Conservation (phyloP, 2,888 invertebrate species). For the Chrysotoxum bicinctum region DNA sequence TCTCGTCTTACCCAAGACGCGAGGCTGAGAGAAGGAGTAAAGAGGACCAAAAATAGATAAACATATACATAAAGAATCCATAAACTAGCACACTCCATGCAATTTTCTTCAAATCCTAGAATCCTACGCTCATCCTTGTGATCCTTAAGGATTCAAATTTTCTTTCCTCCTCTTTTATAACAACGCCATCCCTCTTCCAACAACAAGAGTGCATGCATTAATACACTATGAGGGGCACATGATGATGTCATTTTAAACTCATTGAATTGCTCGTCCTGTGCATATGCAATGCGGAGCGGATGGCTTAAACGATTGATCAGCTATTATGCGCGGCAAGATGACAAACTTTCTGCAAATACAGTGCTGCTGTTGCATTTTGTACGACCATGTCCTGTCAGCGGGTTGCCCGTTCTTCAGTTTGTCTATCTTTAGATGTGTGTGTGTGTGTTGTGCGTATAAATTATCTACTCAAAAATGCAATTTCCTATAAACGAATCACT, state of each 20-base stretch:
- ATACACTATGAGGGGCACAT: conserved; percentile 35
- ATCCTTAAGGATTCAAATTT: conserved; percentile 63
- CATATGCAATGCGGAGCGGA: conserved; percentile 55
- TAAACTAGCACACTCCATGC: conserved; percentile 65
- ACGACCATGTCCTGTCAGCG: conserved; percentile 32
- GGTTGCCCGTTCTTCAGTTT: background rate
- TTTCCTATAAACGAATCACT: conserved; percentile 75
- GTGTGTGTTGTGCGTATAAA: conserved; percentile 76
- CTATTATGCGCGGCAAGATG: conserved; percentile 70
- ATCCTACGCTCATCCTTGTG: conserved; percentile 61
- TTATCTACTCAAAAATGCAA: conserved; percentile 77
- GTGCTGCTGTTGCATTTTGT: conserved; percentile 33
- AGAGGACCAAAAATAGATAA: conserved; percentile 45
- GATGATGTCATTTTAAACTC: conserved; percentile 60
- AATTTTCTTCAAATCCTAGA: conserved; percentile 68
- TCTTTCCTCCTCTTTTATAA: background rate
- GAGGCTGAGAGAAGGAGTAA: background rate
- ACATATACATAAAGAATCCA: conserved; percentile 69
- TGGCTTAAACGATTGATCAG: conserved; percentile 72
- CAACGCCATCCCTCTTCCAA: background rate
- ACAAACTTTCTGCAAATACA: conserved; percentile 52
- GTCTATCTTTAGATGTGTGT: background rate
- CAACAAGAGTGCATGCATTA: background rate
- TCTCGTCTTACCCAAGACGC: conserved; percentile 7
- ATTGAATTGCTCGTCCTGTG: conserved; percentile 45